These are phyloP conservation scores for Sipha flava DNA, from an alignment of 1,140 invertebrate genomes.

Conservation along the genomic window DNA sequence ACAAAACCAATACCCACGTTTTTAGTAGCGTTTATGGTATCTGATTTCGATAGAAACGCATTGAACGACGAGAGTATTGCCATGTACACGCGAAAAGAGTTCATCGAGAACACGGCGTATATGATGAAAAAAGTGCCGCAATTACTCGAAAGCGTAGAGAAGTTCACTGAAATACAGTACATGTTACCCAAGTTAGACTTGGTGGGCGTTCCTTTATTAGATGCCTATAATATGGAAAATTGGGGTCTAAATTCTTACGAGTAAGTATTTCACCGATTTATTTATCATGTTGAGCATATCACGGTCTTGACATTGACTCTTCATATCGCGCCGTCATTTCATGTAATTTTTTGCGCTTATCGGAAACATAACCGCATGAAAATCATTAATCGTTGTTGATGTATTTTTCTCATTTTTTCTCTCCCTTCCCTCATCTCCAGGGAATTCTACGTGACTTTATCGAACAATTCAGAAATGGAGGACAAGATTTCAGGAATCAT, in stretches of 20 bases:
- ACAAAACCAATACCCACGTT: conserved; percentile 72
- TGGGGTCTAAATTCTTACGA: conserved; percentile 59
- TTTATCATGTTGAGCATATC: too few relatives aligned
- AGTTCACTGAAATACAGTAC: conserved; percentile 35
- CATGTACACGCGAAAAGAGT: conserved; percentile 60
- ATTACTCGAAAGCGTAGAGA: conserved; percentile 38
- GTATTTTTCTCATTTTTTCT: too few relatives aligned
- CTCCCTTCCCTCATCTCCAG: too few relatives aligned
- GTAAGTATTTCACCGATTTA: too few relatives aligned
- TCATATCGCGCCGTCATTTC: too few relatives aligned
- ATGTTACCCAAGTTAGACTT: conserved; percentile 55
- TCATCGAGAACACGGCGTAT: conserved; percentile 43
- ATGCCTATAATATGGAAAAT: conserved; percentile 79
- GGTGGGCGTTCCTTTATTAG: conserved; percentile 59
- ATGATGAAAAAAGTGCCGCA: conserved; percentile 45
- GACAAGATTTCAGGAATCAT: conserved; percentile 41
- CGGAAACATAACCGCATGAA: too few relatives aligned
- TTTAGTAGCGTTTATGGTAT: conserved; percentile 60
- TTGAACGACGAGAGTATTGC: conserved; percentile 41
- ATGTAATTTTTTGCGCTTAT: too few relatives aligned
- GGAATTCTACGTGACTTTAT: conserved; percentile 55
- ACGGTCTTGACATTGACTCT: too few relatives aligned
- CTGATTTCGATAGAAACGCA: conserved; percentile 49
- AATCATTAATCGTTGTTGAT: too few relatives aligned
- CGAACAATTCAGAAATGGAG: conserved; percentile 53